Conservation (phyloP, 1,140 invertebrate genomes). For the Drosophila ananassae region DNA sequence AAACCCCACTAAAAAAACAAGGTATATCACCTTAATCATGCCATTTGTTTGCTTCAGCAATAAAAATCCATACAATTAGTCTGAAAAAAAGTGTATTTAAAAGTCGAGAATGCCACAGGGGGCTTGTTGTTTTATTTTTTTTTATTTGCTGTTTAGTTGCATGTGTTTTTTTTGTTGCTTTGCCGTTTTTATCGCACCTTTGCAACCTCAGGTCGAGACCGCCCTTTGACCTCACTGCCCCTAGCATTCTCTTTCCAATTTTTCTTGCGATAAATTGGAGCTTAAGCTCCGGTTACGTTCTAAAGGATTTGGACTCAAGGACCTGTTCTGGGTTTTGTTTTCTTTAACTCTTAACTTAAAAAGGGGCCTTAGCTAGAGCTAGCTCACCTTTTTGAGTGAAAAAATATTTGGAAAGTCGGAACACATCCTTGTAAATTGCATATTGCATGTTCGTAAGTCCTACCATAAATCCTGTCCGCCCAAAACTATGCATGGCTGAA, state of each 20-base stretch:
- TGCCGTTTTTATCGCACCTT: constrained; percentile 54
- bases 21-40: constrained; percentile 8
- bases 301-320: not conserved
- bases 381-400: not conserved
- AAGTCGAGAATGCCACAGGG: constrained; percentile 2
- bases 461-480: constrained; percentile 21
- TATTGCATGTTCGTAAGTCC: constrained; percentile 30
- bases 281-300: constrained; percentile 33
- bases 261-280: constrained; percentile 37
- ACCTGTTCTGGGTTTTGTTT: not conserved
- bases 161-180: constrained; percentile 30
- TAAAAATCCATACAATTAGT: not conserved
- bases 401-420: not conserved
- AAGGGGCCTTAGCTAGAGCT: no score
- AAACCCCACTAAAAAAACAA: not conserved
- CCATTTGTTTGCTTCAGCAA: constrained; percentile 7
- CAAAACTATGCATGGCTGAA: constrained; percentile 32
- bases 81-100: constrained; percentile 15
- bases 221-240: constrained; percentile 21
- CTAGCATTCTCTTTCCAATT: not conserved
- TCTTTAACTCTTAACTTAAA: not conserved
- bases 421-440: constrained; percentile 16
- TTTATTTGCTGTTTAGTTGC: constrained; percentile 31
- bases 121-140: constrained; percentile 5
- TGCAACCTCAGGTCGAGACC: constrained; percentile 26